Conservation (phyloP, 2,113 vertebrate species). For the Rhodinocichla rosea region DNA sequence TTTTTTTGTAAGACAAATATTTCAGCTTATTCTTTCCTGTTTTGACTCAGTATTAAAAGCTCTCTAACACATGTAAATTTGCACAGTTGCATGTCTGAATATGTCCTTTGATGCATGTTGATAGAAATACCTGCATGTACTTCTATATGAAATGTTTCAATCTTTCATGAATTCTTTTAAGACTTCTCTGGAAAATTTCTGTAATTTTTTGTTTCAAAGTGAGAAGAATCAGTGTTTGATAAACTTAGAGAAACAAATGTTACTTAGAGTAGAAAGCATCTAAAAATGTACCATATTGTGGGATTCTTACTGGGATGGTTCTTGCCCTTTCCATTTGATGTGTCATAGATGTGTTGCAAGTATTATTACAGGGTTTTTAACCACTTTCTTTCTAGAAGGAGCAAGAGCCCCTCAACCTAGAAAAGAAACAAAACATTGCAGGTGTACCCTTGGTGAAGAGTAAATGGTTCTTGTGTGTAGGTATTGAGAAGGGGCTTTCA, state of each 20-base stretch:
- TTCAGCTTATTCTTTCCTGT: neutral
- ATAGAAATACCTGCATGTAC: slow-evolving; percentile 20
- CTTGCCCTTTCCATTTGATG: neutral
- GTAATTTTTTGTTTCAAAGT: neutral
- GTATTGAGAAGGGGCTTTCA: neutral
- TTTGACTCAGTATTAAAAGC: neutral
- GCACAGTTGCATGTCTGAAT: slow-evolving; percentile 32
- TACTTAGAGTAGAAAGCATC: neutral
- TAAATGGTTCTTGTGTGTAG: neutral
- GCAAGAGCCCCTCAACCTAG: neutral
- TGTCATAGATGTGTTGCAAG: neutral
- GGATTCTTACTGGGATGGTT: neutral
- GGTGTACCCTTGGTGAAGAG: neutral
- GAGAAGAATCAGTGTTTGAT: neutral
- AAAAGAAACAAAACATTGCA: neutral
- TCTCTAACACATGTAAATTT: neutral
- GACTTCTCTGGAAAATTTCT: neutral
- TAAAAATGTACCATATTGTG: neutral
- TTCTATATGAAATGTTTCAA: neutral
- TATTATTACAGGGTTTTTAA: neutral
- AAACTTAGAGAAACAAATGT: neutral
- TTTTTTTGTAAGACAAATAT: neutral
- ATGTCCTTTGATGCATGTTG: slow-evolving; percentile 16
- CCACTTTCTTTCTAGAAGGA: neutral
- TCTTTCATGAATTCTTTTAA: neutral